Evolutionary conservation across 2,888 invertebrate genomes (phyloP).

Genomic region (Cryptophagus acutangulus): DNA sequence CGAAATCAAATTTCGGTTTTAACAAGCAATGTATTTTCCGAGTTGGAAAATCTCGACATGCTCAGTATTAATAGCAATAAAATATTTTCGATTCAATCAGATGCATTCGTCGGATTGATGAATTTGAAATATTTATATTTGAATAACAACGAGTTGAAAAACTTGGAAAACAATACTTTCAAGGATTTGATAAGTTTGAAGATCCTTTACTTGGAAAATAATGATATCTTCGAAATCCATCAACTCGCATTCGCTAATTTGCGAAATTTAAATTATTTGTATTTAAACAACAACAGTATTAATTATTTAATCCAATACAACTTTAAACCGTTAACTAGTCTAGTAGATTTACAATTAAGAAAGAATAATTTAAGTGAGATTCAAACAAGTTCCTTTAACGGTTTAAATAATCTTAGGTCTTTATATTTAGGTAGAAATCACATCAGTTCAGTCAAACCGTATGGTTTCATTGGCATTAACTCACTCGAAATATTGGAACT

Average conservation of each 20-base stretch:
- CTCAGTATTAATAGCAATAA: conserved; percentile 43
- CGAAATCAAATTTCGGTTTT: conserved; percentile 38
- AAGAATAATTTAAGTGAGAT: conserved; percentile 42
- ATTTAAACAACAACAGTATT: conserved; percentile 45
- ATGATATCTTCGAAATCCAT: conserved; percentile 43
- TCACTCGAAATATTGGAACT: conserved; percentile 41
- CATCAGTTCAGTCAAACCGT: conserved; percentile 40
- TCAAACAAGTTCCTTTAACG: conserved; percentile 44
- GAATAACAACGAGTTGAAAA: conserved; percentile 44
- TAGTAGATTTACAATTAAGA: conserved; percentile 43
- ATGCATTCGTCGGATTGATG: conserved; percentile 43
- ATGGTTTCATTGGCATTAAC: conserved; percentile 43
- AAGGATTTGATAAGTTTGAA: conserved; percentile 41
- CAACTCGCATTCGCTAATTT: conserved; percentile 44
- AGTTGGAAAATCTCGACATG: conserved; percentile 42
- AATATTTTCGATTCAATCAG: conserved; percentile 40
- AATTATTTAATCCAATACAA: conserved; percentile 40
- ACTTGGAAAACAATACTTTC: conserved; percentile 42
- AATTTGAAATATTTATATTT: conserved; percentile 46
- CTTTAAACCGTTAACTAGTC: conserved; percentile 41
- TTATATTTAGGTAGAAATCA: conserved; percentile 46
- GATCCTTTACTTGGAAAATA: conserved; percentile 45
- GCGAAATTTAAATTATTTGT: conserved; percentile 40
- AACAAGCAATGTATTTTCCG: conserved; percentile 40
- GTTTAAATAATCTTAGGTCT: conserved; percentile 39